Evolutionary conservation across 2,797 vertebrate genomes (phyloP).

Genomic region (Melanogrammus aeglefinus): DNA sequence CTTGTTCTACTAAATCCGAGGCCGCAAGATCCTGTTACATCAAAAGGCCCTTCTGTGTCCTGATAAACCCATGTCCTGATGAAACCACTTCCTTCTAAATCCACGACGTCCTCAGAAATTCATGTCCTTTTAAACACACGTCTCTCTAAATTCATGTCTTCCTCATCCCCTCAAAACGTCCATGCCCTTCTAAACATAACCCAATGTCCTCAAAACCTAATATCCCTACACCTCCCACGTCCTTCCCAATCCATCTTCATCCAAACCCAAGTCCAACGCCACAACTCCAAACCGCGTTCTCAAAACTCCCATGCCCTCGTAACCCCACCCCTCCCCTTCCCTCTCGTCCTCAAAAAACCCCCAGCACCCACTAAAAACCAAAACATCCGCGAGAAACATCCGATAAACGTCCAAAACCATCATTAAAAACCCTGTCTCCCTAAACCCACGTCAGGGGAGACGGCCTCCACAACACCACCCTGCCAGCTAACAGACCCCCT

Average conservation of each 20-base stretch:
- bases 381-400: not conserved
- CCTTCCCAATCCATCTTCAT: not conserved
- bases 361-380: no score
- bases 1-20: no score
- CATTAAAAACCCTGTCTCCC: not conserved
- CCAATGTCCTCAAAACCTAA: no score
- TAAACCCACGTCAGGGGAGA: not conserved
- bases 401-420: not conserved
- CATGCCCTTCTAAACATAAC: no score
- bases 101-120: no score
- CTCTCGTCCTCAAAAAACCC: not conserved
- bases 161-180: no score
- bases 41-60: not conserved
- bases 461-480: no score
- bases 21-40: not conserved
- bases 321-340: no score
- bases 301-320: not conserved
- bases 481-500: no score
- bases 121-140: no score
- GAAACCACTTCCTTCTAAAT: not conserved
- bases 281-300: not conserved
- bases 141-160: no score
- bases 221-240: slow-evolving; percentile 26
- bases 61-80: not conserved
- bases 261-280: not conserved